Base-by-base conservation (phyloP, 1,140 invertebrate genomes). In the Reticulitermes speratus region DNA sequence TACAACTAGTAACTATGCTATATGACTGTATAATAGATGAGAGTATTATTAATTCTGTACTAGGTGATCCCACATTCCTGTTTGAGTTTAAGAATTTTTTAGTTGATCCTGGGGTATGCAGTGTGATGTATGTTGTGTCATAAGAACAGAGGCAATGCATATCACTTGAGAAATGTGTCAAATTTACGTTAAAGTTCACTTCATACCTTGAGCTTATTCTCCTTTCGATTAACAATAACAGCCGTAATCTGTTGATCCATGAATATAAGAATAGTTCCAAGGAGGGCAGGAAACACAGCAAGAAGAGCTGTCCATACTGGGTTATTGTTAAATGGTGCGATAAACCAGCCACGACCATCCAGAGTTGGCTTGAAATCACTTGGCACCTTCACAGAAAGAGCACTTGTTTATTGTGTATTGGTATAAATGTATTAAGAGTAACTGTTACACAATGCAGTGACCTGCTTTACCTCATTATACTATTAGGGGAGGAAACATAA, bases 241-340 rank as follows among this genome's bases (percentile, higher is more conserved):
- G 98, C 97, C 3, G 98, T 99, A 87, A 99, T 99, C 92, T 99
- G 98, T 91, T 99, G 99, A 93, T 99, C 99, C 98, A 99, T 99
- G 91, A 99, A 99, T 89, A 99, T 98, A 14, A 99, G 92, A 89
- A 99, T 99, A 25, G 97, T 99, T 52, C 97, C 98, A 25, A 99
- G 91, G 12, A 99, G 91, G 83, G 99, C 98, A 2, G 99, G 99
- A 48, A 98, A 91, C 52, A 97, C 88, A 9, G 98, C 97, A 9
- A 96, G 92, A 7, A 97, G 89, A 3, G 95, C 91, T 55, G 97
- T 96, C 95, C 96, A 99, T 89, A 95, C 92, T 3, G 98, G 97
- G 92, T 98, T 99, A 45, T 94, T 92, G 87, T 94, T 94, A 89
- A 99, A 97, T 0, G 97, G 97, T 85, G 94, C 94, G 88, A 99